Evolutionary conservation across 2,113 vertebrate species (phyloP).

Genomic region (Odocoileus virginianus): DNA sequence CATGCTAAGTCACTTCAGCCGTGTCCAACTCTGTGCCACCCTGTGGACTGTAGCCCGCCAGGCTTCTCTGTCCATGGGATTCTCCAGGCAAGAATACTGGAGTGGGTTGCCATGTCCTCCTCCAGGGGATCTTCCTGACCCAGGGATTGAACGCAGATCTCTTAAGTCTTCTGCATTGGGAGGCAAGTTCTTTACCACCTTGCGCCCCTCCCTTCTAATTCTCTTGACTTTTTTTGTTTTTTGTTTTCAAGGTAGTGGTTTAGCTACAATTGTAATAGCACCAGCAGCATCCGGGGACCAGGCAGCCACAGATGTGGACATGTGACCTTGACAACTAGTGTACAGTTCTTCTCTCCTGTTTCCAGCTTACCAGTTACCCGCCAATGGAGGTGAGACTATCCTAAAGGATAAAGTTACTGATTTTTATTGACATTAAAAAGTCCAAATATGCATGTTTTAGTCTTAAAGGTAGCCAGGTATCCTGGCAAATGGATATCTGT

Average conservation of each 20-base stretch:
- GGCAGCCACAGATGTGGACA: not conserved
- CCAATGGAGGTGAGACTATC: not conserved
- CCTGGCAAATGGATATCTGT: not conserved
- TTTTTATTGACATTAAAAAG: not conserved
- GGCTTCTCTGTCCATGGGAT: fast-evolving
- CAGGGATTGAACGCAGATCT: not conserved
- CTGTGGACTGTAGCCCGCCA: not conserved
- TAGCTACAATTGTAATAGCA: not conserved
- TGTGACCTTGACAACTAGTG: not conserved
- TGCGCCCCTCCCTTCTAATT: not conserved
- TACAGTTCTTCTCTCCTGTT: not conserved
- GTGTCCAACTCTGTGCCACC: not conserved
- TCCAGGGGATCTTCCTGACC: not conserved
- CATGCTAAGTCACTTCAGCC: not conserved
- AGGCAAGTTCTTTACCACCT: not conserved
- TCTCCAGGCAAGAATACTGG: not conserved
- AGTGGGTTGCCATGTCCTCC: not conserved
- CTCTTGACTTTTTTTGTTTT: not conserved
- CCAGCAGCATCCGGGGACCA: too few relatives aligned
- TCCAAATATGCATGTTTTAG: not conserved
- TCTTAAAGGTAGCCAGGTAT: not conserved
- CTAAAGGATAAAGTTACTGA: not conserved
- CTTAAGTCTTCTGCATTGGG: not conserved
- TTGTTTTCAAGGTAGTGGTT: not conserved
- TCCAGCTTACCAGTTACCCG: not conserved